Percentiles rank a stretch among this genome's conserved stretches.
Conservation (phyloP, 2,888 invertebrate species). For the Drosophila hawaiiensis region DNA sequence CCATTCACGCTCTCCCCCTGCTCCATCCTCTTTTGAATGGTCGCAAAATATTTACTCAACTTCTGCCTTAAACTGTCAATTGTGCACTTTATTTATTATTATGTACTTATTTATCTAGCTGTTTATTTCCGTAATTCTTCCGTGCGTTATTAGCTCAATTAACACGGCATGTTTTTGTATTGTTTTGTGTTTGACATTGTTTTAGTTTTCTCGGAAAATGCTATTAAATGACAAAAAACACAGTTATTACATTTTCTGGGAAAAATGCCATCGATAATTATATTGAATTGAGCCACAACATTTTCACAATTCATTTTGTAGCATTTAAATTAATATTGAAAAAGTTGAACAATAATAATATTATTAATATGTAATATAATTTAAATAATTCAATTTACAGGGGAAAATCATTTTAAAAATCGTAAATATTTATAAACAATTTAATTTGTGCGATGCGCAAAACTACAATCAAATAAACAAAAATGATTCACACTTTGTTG, state of each 20-base stretch:
- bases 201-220: slow-evolving; percentile 36
- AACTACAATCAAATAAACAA: slow-evolving; percentile 22
- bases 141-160: slow-evolving; percentile 22
- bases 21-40: background rate
- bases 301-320: slow-evolving; percentile 3
- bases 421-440: slow-evolving; percentile 15
- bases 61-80: slow-evolving; percentile 4
- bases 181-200: background rate
- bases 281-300: slow-evolving; percentile 15
- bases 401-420: background rate
- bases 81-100: background rate
- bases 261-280: slow-evolving; percentile 21
- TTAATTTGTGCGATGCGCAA: slow-evolving; percentile 8
- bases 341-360: background rate
- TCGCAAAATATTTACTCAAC: background rate
- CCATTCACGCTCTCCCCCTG: background rate
- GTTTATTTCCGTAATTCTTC: background rate
- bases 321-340: background rate
- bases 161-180: slow-evolving; percentile 8
- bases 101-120: slow-evolving; percentile 11
- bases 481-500: slow-evolving; percentile 45
- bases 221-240: slow-evolving; percentile 8
- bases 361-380: background rate
- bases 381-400: slow-evolving; percentile 8
- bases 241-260: slow-evolving; percentile 26